Percentiles rank a stretch among this genome's conserved stretches.
These are phyloP conservation scores for Heliothis peltigera DNA, from an alignment of 2,888 invertebrate genomes.

Conservation along the genomic window DNA sequence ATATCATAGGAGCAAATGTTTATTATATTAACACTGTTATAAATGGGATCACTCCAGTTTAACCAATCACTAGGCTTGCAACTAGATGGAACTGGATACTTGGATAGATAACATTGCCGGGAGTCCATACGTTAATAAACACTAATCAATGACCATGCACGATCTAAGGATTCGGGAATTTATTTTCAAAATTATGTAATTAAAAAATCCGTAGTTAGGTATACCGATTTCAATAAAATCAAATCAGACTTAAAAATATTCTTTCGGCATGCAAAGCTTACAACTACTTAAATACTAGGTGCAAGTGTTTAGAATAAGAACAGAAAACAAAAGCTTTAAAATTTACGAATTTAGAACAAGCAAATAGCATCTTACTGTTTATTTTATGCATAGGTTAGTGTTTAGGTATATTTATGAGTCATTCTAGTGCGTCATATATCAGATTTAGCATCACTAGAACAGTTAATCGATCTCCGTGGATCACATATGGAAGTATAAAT, in stretches of 20 bases:
- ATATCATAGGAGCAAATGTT: slow-evolving; percentile 31
- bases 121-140: not conserved
- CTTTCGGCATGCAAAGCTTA: slow-evolving; percentile 57
- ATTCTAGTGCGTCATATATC: slow-evolving; percentile 77
- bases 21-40: slow-evolving; percentile 37
- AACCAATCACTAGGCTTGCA: slow-evolving; percentile 35
- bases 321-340: slow-evolving; percentile 52
- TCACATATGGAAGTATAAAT: slow-evolving; percentile 58
- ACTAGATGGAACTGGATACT: slow-evolving; percentile 46
- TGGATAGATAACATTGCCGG: slow-evolving; percentile 10
- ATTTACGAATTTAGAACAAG: slow-evolving; percentile 63
- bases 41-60: slow-evolving; percentile 47
- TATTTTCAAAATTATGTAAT: not conserved
- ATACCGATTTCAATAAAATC: not conserved
- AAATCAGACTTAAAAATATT: not conserved
- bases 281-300: slow-evolving; percentile 56
- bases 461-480: slow-evolving; percentile 68
- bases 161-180: not conserved
- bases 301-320: slow-evolving; percentile 41
- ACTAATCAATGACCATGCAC: too few species aligned
- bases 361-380: slow-evolving; percentile 67
- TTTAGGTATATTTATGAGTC: slow-evolving; percentile 75
- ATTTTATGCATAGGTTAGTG: slow-evolving; percentile 70
- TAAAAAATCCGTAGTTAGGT: not conserved
- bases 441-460: slow-evolving; percentile 64